Conservation (phyloP, 2,888 invertebrate genomes). For the Ophraella communa region DNA sequence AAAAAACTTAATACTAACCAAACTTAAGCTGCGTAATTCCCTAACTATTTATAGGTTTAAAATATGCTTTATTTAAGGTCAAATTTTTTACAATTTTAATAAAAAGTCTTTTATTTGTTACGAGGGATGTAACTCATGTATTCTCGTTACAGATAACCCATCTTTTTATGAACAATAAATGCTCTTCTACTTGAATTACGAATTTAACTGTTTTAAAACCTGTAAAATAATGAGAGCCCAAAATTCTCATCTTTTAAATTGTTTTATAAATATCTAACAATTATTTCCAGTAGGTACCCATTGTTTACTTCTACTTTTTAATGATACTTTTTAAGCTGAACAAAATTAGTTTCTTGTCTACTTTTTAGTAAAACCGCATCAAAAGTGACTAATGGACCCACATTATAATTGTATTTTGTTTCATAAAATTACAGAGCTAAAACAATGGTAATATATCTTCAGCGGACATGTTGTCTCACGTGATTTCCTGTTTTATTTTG, state of each 20-base stretch:
- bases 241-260: not conserved
- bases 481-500: too few species aligned
- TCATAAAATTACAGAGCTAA: not conserved
- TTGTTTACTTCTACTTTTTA: not conserved
- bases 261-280: not conserved
- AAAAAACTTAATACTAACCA: too few species aligned
- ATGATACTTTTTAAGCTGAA: not conserved
- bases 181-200: not conserved
- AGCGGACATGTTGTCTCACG: too few species aligned
- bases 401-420: not conserved
- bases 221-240: too few species aligned
- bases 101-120: too few species aligned
- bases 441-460: not conserved
- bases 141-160: too few species aligned
- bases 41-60: too few species aligned
- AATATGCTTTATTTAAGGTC: too few species aligned
- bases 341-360: not conserved
- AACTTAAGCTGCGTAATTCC: too few species aligned
- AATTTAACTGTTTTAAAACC: not conserved
- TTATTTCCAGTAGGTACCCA: not conserved
- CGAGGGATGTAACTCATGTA: too few species aligned
- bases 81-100: too few species aligned
- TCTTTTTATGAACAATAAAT: not conserved
- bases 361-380: not conserved
- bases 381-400: not conserved